A percentile compares a stretch with the other conserved stretches of the same genome.
phyloP scores from a whole-genome alignment of 1,140 invertebrate species.

The Druon quercuslanigerum region DNA sequence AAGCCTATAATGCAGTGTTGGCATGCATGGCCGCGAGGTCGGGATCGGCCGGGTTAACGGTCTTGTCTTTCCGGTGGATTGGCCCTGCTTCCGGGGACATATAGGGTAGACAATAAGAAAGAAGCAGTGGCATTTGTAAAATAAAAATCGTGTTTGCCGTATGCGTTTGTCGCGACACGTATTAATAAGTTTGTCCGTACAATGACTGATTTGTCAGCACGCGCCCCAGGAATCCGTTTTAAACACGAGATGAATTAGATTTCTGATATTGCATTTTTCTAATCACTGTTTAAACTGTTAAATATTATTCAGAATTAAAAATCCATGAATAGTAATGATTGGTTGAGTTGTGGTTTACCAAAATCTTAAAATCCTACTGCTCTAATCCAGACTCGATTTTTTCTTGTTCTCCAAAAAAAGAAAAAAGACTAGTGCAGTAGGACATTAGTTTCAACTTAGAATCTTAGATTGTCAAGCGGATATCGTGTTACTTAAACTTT shows the following conservation, averaged over 20 bases:
- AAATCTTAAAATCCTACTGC: too few species aligned
- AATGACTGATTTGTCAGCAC: constrained; percentile 67
- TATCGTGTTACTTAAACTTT: constrained; percentile 34
- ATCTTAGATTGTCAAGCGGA: background rate
- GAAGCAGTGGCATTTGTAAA: constrained; percentile 49
- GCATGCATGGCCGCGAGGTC: constrained; percentile 71
- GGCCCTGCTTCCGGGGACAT: constrained; percentile 76
- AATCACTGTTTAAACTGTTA: too few species aligned
- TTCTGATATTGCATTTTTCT: background rate
- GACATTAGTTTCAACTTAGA: background rate
- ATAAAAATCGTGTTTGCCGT: constrained; percentile 45
- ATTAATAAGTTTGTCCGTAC: constrained; percentile 69
- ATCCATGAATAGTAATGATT: too few species aligned
- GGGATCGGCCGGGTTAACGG: constrained; percentile 74
- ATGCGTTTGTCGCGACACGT: constrained; percentile 54
- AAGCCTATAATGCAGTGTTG: constrained; percentile 69
- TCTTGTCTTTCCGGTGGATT: constrained; percentile 75
- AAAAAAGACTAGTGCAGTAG: background rate
- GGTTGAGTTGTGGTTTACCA: too few species aligned
- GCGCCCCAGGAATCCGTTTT: constrained; percentile 56
- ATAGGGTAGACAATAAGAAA: constrained; percentile 75
- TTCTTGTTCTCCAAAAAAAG: background rate
- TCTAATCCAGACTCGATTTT: too few species aligned
- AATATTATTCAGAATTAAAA: too few species aligned
- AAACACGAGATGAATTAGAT: constrained; percentile 48